A percentile compares a stretch with the other conserved stretches of the same genome.
These are phyloP conservation scores for Nothoprocta pentlandii DNA, from an alignment of 2,113 vertebrate species.

Conservation along the genomic window DNA sequence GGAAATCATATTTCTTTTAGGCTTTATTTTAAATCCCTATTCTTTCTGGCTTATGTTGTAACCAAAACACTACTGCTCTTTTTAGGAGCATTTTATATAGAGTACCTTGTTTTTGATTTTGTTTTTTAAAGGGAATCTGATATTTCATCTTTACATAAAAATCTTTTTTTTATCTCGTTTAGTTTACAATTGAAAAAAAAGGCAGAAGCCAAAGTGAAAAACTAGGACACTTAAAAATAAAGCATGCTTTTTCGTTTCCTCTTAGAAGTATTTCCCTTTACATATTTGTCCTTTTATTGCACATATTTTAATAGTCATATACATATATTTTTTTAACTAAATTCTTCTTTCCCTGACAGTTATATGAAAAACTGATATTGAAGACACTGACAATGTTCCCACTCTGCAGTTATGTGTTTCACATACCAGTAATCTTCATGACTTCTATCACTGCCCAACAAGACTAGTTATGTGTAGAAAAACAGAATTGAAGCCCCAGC, in stretches of 20 bases:
- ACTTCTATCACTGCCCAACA: not conserved
- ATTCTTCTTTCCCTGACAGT: not conserved
- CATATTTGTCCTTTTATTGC: not conserved
- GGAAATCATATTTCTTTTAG: slow-evolving; percentile 79
- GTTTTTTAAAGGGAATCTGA: not conserved
- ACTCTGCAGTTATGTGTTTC: accelerated
- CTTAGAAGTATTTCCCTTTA: not conserved
- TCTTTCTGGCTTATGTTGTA: slow-evolving; percentile 32
- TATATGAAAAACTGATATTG: not conserved
- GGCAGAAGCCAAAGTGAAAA: not conserved
- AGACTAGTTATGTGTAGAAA: not conserved
- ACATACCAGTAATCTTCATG: not conserved
- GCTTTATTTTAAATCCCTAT: slow-evolving; percentile 55
- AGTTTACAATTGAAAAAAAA: not conserved
- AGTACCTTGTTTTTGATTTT: not conserved
- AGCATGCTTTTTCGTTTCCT: not conserved
- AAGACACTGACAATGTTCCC: not conserved
- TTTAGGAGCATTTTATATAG: slow-evolving; percentile 38
- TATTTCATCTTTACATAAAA: not conserved
- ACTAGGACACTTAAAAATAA: not conserved
- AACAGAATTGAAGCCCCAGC: not conserved
- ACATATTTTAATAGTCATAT: not conserved
- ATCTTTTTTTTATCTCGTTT: not conserved
- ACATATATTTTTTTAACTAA: not conserved
- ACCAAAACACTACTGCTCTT: slow-evolving; percentile 40